Conservation (phyloP, 2,888 invertebrate species). For the Spilarctia lutea region DNA sequence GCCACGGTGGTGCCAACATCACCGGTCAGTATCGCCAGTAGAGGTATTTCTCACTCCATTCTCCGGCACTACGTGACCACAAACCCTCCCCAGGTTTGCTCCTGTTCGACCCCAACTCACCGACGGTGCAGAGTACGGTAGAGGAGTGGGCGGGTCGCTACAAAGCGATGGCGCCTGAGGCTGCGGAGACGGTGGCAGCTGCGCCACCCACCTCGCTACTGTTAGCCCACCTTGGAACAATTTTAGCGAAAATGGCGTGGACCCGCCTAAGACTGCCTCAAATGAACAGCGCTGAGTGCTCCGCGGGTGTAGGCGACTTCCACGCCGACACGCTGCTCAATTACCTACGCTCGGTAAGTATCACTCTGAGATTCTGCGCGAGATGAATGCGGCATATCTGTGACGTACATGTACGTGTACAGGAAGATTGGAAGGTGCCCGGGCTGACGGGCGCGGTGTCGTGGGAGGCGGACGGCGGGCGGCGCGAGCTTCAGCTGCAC, state of each 20-base stretch:
- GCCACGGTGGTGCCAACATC: slow-evolving; percentile 79
- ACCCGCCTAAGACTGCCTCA: slow-evolving; percentile 53
- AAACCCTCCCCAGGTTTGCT: slow-evolving; percentile 58
- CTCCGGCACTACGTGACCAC: slow-evolving; percentile 4
- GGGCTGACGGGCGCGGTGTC: slow-evolving; percentile 50
- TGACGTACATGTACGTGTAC: slow-evolving; percentile 19
- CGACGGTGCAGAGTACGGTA: slow-evolving; percentile 50
- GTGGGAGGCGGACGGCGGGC: slow-evolving; percentile 67
- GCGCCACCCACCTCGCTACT: slow-evolving; percentile 61
- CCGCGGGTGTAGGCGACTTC: slow-evolving; percentile 65
- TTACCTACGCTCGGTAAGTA: slow-evolving; percentile 71
- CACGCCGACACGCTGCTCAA: slow-evolving; percentile 80
- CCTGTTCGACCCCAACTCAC: slow-evolving; percentile 68
- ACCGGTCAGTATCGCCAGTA: slow-evolving; percentile 57
- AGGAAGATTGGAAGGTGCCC: slow-evolving; percentile 53
- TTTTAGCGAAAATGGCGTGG: slow-evolving; percentile 54
- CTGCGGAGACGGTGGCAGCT: slow-evolving; percentile 36
- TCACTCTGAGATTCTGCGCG: neutral
- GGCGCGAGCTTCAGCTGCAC: slow-evolving; percentile 61
- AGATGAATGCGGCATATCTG: neutral
- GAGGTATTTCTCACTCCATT: neutral
- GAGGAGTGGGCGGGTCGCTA: slow-evolving; percentile 46
- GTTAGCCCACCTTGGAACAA: slow-evolving; percentile 64
- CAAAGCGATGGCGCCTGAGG: slow-evolving; percentile 31
- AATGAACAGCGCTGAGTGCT: slow-evolving; percentile 59